phyloP scores from a whole-genome alignment of 2,888 invertebrate species.

The Tipula helvola region DNA sequence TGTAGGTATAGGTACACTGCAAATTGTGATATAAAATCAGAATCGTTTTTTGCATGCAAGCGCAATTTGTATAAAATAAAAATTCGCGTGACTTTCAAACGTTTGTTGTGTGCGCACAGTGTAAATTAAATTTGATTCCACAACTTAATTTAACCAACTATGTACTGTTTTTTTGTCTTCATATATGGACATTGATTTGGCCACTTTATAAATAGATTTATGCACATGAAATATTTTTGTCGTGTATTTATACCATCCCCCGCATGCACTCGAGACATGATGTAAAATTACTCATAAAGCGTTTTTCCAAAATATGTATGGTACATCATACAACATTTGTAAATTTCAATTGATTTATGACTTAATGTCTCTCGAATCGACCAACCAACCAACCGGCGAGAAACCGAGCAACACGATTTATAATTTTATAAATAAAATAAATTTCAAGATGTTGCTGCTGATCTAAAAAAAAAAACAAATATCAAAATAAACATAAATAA shows the following conservation, averaged over 20 bases:
- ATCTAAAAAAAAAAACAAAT: not conserved
- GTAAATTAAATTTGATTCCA: not conserved
- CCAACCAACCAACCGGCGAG: not conserved
- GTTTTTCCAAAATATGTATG: not conserved
- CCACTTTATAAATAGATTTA: not conserved
- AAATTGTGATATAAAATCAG: not conserved
- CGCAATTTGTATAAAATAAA: not conserved
- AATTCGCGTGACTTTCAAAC: not conserved
- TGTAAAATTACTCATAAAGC: not conserved
- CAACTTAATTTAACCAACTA: not conserved
- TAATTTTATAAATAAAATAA: not conserved
- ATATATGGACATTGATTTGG: not conserved
- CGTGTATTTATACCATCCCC: not conserved
- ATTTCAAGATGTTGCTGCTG: not conserved
- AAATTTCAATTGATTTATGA: not conserved
- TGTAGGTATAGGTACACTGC: not conserved
- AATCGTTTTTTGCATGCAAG: not conserved
- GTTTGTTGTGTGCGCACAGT: not conserved
- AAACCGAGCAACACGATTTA: not conserved
- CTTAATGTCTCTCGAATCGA: not conserved
- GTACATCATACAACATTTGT: not conserved
- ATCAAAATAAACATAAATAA: not conserved
- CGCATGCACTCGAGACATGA: not conserved
- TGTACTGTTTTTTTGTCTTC: not conserved
- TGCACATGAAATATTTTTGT: not conserved